A percentile compares a stretch with the other conserved stretches of the same genome.
These are phyloP conservation scores for Chloroceryle aenea DNA, from an alignment of 2,113 vertebrate genomes.

Conservation along the genomic window DNA sequence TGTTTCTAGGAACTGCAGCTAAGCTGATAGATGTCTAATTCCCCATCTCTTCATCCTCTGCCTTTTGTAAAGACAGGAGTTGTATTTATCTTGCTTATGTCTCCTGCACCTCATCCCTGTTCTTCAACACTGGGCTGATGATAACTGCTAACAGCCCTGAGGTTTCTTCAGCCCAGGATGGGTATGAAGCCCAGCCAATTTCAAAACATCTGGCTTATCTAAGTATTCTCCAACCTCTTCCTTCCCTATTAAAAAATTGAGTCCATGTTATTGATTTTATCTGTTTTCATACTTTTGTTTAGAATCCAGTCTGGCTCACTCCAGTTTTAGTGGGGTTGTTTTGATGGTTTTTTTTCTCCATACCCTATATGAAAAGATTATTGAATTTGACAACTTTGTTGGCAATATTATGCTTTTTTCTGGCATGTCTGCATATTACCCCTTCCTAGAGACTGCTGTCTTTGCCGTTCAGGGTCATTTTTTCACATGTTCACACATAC, in stretches of 20 bases:
- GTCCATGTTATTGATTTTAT: not conserved
- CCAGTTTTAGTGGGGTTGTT: not conserved
- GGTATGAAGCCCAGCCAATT: not conserved
- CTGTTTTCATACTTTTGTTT: not conserved
- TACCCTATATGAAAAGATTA: not conserved
- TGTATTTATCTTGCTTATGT: not conserved
- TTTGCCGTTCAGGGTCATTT: not conserved
- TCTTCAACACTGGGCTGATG: not conserved
- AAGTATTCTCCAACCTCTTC: not conserved
- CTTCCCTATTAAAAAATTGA: not conserved
- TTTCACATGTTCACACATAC: not conserved
- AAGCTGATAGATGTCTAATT: not conserved
- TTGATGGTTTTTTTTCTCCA: not conserved
- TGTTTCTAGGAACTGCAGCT: not conserved
- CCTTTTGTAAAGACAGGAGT: not conserved
- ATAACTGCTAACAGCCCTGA: not conserved
- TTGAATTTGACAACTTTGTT: not conserved
- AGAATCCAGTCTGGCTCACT: not conserved
- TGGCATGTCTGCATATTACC: not conserved
- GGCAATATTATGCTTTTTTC: not conserved
- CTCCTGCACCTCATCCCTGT: not conserved
- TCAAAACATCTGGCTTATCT: not conserved
- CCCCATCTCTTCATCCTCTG: not conserved
- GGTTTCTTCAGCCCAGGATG: not conserved
- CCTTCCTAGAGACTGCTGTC: not conserved